Percentiles rank a stretch among this genome's conserved stretches.
Evolutionary conservation across 2,797 vertebrate species (phyloP).

Genomic region (Hirundo rustica): DNA sequence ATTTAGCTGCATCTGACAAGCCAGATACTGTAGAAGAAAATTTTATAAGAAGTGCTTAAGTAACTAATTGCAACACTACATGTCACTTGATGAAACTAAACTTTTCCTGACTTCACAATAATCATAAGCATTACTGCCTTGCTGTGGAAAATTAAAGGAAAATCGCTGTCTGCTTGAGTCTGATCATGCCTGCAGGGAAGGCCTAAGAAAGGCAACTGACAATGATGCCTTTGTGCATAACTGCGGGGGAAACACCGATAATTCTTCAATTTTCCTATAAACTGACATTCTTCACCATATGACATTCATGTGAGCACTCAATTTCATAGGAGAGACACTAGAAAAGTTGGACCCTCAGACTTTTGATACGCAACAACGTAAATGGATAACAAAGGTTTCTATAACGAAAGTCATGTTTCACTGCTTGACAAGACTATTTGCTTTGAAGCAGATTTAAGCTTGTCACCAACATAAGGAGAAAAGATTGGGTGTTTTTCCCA

Average conservation of each 20-base stretch:
- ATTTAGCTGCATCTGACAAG: slow-evolving; percentile 77
- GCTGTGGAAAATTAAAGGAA: slow-evolving; percentile 80
- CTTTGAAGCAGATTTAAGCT: slow-evolving; percentile 61
- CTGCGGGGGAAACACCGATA: slow-evolving; percentile 37
- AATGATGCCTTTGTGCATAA: slow-evolving; percentile 75
- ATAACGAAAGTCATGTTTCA: slow-evolving; percentile 53
- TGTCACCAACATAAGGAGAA: slow-evolving; percentile 39
- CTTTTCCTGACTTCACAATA: slow-evolving; percentile 82
- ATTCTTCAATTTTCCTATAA: slow-evolving; percentile 69
- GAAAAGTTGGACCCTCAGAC: slow-evolving; percentile 41
- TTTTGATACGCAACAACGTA: slow-evolving; percentile 28
- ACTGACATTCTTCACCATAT: slow-evolving; percentile 42
- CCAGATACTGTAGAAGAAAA: slow-evolving; percentile 53
- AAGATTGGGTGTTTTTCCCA: slow-evolving; percentile 54
- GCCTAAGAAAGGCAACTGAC: slow-evolving; percentile 71
- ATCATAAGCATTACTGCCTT: slow-evolving; percentile 81
- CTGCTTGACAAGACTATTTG: slow-evolving; percentile 55
- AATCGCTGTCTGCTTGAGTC: slow-evolving; percentile 76
- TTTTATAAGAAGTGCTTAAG: slow-evolving; percentile 75
- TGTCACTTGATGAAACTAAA: slow-evolving; percentile 80
- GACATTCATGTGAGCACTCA: not conserved
- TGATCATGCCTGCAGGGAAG: slow-evolving; percentile 78
- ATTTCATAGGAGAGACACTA: slow-evolving; percentile 2
- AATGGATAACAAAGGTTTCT: slow-evolving; percentile 15
- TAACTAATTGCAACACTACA: slow-evolving; percentile 78